Percentiles rank a stretch among this genome's conserved stretches.
These are phyloP conservation scores for Diogma glabrata DNA, from an alignment of 2,888 invertebrate genomes.

Conservation along the genomic window DNA sequence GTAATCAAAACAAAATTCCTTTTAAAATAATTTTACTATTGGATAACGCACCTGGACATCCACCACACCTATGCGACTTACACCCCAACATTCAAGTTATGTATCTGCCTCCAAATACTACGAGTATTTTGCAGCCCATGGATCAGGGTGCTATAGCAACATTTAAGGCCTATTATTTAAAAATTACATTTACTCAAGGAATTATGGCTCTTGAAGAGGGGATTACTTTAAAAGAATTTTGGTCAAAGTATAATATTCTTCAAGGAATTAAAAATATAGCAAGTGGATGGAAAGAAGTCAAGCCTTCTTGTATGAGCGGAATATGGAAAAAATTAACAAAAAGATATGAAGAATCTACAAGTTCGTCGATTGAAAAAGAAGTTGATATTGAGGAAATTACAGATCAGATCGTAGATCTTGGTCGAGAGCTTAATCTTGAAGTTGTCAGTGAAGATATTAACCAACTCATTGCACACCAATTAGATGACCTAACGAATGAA, in stretches of 20 bases:
- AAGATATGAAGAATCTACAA: constrained; percentile 5
- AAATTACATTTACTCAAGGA: constrained; percentile 6
- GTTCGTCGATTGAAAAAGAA: constrained; percentile 9
- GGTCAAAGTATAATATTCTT: constrained; percentile 5
- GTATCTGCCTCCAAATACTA: constrained; percentile 7
- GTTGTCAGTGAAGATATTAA: constrained; percentile 4
- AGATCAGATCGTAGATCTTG: constrained; percentile 5
- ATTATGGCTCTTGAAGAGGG: constrained; percentile 9
- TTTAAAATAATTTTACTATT: constrained; percentile 5
- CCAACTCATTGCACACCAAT: constrained; percentile 5
- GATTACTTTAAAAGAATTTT: constrained; percentile 9
- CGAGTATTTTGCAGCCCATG: constrained; percentile 6
- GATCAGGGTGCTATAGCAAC: constrained; percentile 5
- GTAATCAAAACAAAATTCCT: background rate
- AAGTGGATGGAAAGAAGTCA: constrained; percentile 8
- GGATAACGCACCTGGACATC: constrained; percentile 5
- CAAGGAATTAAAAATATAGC: constrained; percentile 8
- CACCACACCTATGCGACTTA: constrained; percentile 6
- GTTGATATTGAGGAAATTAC: constrained; percentile 3
- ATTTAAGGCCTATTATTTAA: constrained; percentile 8
- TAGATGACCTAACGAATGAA: constrained; percentile 3
- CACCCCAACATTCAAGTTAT: constrained; percentile 4
- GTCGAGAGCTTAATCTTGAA: constrained; percentile 1
- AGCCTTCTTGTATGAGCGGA: constrained; percentile 4
- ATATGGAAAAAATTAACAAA: constrained; percentile 7